Conservation (phyloP, 2,888 invertebrate genomes). For the Philereme transversata region DNA sequence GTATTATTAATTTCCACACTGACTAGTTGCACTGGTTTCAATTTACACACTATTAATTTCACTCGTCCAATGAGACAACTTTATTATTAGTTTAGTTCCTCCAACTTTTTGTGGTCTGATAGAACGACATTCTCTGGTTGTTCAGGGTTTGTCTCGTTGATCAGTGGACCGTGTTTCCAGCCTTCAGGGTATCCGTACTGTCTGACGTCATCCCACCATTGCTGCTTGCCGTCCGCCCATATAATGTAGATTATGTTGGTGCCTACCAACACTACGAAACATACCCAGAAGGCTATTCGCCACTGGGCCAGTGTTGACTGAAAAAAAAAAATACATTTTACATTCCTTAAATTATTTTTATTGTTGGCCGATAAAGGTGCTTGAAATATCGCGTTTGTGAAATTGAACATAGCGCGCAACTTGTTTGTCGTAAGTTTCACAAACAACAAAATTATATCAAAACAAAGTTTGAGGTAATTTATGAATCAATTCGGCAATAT, state of each 20-base stretch:
- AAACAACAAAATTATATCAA: too few relatives aligned
- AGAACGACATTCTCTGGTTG: constrained; percentile 59
- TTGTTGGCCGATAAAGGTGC: too few relatives aligned
- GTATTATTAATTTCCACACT: constrained; percentile 36
- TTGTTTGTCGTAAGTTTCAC: too few relatives aligned
- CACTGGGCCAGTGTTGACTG: constrained; percentile 72
- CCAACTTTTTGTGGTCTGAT: constrained; percentile 46
- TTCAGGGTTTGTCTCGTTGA: constrained; percentile 48
- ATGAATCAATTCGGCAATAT: background rate
- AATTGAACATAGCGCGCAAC: too few relatives aligned
- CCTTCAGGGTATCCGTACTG: constrained; percentile 71
- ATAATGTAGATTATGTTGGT: constrained; percentile 87
- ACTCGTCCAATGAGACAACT: background rate
- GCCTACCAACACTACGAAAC: constrained; percentile 85
- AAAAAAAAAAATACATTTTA: constrained; percentile 29
- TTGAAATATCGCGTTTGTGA: too few relatives aligned
- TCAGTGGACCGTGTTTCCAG: constrained; percentile 70
- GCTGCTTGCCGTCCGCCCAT: constrained; percentile 88
- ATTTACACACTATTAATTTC: constrained; percentile 12
- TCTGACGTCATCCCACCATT: constrained; percentile 88
- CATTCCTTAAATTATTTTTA: background rate
- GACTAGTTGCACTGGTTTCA: constrained; percentile 54
- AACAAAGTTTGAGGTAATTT: background rate
- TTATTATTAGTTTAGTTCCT: constrained; percentile 14
- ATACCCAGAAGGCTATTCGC: constrained; percentile 89